Base-by-base conservation (phyloP, 2,888 invertebrate genomes). In the Pristionchus fissidentatus region DNA sequence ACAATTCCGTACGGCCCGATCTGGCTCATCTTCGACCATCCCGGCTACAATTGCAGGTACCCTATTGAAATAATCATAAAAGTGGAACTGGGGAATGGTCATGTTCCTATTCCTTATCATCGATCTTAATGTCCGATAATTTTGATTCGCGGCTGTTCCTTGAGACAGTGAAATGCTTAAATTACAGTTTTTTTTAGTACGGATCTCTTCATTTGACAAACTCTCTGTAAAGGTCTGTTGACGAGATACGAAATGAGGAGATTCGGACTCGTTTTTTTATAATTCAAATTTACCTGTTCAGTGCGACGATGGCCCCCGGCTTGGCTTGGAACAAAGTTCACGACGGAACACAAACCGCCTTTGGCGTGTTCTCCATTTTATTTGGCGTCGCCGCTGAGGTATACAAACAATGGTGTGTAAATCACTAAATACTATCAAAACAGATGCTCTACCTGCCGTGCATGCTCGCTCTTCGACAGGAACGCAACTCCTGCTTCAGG, bases 401-500 rank as follows among this genome's bases (percentile, higher is more conserved):
- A n/a, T n/a, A n/a, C n/a, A n/a, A n/a, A n/a, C n/a, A n/a, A n/a
- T n/a, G n/a, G n/a, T n/a, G n/a, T n/a, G n/a, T n/a, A n/a, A n/a
- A n/a, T n/a, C n/a, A n/a, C n/a, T n/a, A n/a, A n/a, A n/a, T n/a
- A n/a, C n/a, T n/a, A n/a, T n/a, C n/a, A n/a, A n/a, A n/a, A n/a
- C n/a, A n/a, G n/a, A n/a, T n/a, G 7, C 35, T 66, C 66, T 66
- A 66, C 32, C 66, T 66, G 7, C 66, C 66, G 3, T 66, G 66
- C n/a, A 66, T 66, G 66, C 66, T 66, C 38, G 66, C 66, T 3
- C 66, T 66, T 35, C 35, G 66, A 38, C 35, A 66, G n/a, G 66
- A 66, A 38, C 35, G 38, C 22, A 66, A 41, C 38, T 66, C 66
- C 4, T 66, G 66, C 66, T 66, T n/a, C 38, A 38, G 66, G n/a